Evolutionary conservation across 1,140 invertebrate genomes (phyloP), one percentile per base, ranked within the genome.

Genomic region (Tetragnatha versicolor): DNA sequence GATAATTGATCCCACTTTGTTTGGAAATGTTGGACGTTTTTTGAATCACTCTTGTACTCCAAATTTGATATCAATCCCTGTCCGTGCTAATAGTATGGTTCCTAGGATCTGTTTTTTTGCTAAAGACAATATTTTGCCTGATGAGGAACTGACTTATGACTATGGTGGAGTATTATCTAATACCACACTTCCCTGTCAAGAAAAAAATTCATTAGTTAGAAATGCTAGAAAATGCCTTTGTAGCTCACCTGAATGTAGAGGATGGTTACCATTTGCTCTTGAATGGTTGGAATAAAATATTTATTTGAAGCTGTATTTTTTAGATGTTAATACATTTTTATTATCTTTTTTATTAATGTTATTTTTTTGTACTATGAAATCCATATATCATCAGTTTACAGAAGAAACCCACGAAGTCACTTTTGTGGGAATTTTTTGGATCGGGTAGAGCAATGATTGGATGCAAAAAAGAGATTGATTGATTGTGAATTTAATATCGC

Each of bases 31-130:
- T 58, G 92, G 93, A 63, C 90, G 96, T 7, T 98, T 98, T 86
- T 94, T 98, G 80, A 98, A 98, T 88, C 96, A 98, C 87, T 92
- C 93, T 61, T 98, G 96, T 85, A 90, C 91, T 45, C 94, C 96
- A 3, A 98, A 97, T 89, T 86, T 97, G 53, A 88, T 93, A 79
- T 93, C 95, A 0, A 93, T 97, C 20, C 72, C 80, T 31, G 27
- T 81, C 45, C 42, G 80, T 10, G 47, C 63, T 14, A 42, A 72
- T 39, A 75, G 49, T 49, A 70, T 81, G 66, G 22, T 81, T 27
- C 73, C 80, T 17, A 70, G 42, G 49, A 45, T 81, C 17, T 70
- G 73, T n/a, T 79, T 81, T 7, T 81, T 81, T 79, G 65, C 80
- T 14, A 65, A 42, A 27, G 10, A 42, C 9, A 53, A 81, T 37